Evolutionary conservation across 1,140 invertebrate species (phyloP), one percentile per base, ranked within the genome.

Genomic region (Cherax destructor): DNA sequence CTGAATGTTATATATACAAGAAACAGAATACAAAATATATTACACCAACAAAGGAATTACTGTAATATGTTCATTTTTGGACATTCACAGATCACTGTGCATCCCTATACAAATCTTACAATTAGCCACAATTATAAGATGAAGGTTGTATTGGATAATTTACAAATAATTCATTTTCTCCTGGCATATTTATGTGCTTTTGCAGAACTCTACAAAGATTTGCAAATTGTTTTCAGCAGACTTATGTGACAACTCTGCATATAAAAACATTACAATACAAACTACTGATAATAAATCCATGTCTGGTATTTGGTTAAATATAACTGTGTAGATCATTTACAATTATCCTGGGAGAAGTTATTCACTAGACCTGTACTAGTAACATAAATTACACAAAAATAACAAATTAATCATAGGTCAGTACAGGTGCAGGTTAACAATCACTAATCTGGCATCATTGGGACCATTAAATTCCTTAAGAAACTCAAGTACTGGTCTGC

Each of bases 21-120:
- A 69, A 69, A 69, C 30, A 41, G 30, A 41, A 41, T 41, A 69
- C 21, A 69, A 18, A 69, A 69, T 69, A 18, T 69, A 13, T 69
- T 11, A 69, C 65, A 69, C 5, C 65, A 69, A 41, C 21, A 69
- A 69, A 5, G 21, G 65, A 69, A 10, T 59, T 18, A 69, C 21
- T 16, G 5, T 6, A 11, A 18, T 69, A 69, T 21, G 21, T 18
- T 69, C 21, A 41, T 41, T 41, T 41, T 1, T 18, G 6, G 65
- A 74, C n/a, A 74, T 74, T 74, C 11, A 30, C 69, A 74, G 69
- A 74, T 30, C 69, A 74, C 69, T 30, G 21, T 74, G 69, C 69
- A 30, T 30, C 6, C 3, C 24, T 30, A 10, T 74, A 30, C 69
- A 74, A 74, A 74, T 74, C 61, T 74, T 30, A 74, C n/a, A 9